Base-by-base conservation (phyloP, 2,888 invertebrate species). In the Achlya flavicornis region DNA sequence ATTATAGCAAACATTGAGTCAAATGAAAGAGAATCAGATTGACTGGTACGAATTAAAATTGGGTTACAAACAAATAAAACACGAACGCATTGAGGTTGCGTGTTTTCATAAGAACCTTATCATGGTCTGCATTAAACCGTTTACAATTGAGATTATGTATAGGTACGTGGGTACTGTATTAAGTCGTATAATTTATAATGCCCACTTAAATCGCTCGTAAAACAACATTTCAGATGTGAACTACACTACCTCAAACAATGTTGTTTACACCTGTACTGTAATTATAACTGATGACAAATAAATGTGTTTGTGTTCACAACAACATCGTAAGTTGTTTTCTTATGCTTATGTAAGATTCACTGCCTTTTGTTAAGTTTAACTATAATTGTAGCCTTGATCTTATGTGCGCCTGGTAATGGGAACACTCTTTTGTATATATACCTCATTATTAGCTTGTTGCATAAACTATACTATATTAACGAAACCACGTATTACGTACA, bases 361-460 rank as follows among this genome's bases (percentile, higher is more conserved):
- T n/a, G 19, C 19, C 6, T 53, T 53, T 53, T 19, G 53, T 53
- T 19, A 53, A 53, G 53, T 53, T 19, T 19, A 48, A 53, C 53
- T 53, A 61, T 62, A 62, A 67, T 66, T 63, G 57, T 64, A 62
- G 58, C 72, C 72, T 70, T 70, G 67, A 69, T 67, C 66, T 70
- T 61, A 67, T 66, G 65, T 66, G 68, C 66, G 64, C 67, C 70
- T 67, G 63, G 68, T 16, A n/a, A 46, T 46, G 64, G 62, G 65
- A 67, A 64, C 2, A 46, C n/a, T 7, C 68, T 67, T 64, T 68
- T 63, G 62, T 64, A 63, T 58, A 32, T 61, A 43, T 57, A 41
- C 63, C 63, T 64, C 64, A 63, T 63, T 16, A 48, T 48, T 48
- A 43, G 14, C n/a, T 0, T 14, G 8, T 59, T 59, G 58, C 58